Evolutionary conservation across 2,797 vertebrate genomes (phyloP), one percentile per base, ranked within the genome.

Genomic region (Triplophysa yarkandensis): DNA sequence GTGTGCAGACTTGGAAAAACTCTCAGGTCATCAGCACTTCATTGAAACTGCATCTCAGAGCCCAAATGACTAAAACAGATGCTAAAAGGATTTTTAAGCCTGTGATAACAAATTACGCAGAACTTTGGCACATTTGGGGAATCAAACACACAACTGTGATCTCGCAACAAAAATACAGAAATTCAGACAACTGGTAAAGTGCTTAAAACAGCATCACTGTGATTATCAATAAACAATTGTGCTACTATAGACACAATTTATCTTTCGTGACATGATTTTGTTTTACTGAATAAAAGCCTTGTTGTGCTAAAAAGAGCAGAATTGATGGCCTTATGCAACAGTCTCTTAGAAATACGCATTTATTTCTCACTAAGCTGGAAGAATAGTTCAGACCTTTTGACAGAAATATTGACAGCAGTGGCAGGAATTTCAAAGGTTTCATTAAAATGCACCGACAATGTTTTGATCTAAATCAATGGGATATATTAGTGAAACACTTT

Each of bases 361-460:
- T 58, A 71, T 68, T 48, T 52, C 28, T 65, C 54, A 48, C 21
- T 62, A 23, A 50, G 54, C 27, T 63, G 14, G 25, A 73, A 55
- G 54, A 54, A 76, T 78, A 52, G 34, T 43, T 64, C 48, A 76
- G 54, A 54, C 50, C 71, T 41, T 27, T 43, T 74, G 69, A 76
- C 43, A 44, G 39, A 68, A 71, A 34, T 77, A 71, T 77, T 21
- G 65, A 81, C 48, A 30, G 25, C 62, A 65, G 21, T 48, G 21
- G 62, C 75, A 72, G 57, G 41, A 60, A 46, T 61, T 69, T 60
- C 73, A 67, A 63, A 27, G 23, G 30, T 62, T 41, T 66, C 60
- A 73, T 36, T 82, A n/a, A 72, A 77, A 55, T 44, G 6, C 16
- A 68, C 44, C 4, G 63, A 21, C 16, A 21, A 34, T 61, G 32